Conservation (phyloP, 2,888 invertebrate genomes). For the Stenotaenia linearis region DNA sequence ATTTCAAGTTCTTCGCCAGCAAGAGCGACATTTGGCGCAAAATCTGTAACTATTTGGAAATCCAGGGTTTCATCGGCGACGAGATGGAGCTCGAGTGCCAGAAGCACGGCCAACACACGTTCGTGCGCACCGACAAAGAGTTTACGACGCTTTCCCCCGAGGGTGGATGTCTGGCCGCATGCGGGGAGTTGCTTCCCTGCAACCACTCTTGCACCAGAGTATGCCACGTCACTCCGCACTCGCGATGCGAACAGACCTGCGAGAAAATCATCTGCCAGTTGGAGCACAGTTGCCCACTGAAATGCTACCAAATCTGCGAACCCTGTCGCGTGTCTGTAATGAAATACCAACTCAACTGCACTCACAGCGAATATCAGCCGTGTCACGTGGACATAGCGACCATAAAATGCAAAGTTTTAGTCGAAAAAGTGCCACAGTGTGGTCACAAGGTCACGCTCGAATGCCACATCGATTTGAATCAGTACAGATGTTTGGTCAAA, state of each 20-base stretch:
- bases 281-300: slow-evolving; percentile 40
- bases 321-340: slow-evolving; percentile 41
- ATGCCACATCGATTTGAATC: neutral
- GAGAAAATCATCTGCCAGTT: neutral
- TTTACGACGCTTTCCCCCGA: neutral
- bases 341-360: slow-evolving; percentile 41
- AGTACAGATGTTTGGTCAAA: neutral
- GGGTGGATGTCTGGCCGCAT: slow-evolving; percentile 10
- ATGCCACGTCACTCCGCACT: slow-evolving; percentile 24
- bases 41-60: neutral
- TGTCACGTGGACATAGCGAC: neutral
- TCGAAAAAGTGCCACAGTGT: neutral
- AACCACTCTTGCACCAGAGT: slow-evolving; percentile 38
- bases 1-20: slow-evolving; percentile 46
- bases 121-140: neutral
- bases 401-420: neutral
- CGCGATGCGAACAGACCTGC: slow-evolving; percentile 40
- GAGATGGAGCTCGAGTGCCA: neutral
- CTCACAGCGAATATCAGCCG: neutral
- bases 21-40: slow-evolving; percentile 27
- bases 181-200: slow-evolving; percentile 41
- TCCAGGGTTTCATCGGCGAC: neutral
- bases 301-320: slow-evolving; percentile 41
- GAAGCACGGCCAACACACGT: neutral
- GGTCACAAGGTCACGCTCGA: neutral